phyloP scores from a whole-genome alignment of 1,140 invertebrate genomes.

The Lordiphosa collinella region DNA sequence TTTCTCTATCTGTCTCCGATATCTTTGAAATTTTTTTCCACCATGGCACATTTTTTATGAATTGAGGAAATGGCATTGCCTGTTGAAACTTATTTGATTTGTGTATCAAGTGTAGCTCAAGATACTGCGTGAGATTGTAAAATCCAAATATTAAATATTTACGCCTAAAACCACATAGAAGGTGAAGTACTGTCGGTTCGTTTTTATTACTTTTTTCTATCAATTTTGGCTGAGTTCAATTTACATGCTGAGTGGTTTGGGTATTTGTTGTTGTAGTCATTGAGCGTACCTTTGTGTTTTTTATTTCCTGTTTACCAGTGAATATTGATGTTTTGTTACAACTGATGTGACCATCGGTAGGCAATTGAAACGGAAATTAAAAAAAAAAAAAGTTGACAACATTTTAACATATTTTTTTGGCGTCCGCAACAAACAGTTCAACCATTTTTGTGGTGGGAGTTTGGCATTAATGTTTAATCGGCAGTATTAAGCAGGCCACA shows the following conservation, averaged over 20 bases:
- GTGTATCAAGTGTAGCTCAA: not conserved
- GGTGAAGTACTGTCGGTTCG: not conserved
- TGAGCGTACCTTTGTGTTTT: conserved; percentile 12
- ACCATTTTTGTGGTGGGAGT: conserved; percentile 50
- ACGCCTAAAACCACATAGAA: too few species aligned
- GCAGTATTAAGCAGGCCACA: conserved; percentile 28
- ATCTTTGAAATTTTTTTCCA: conserved; percentile 4
- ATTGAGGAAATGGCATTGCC: conserved; percentile 1
- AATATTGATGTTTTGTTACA: conserved; percentile 34
- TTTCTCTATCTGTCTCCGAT: not conserved
- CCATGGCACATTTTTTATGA: too few species aligned
- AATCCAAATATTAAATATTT: too few species aligned
- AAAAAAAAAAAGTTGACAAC: conserved; percentile 3
- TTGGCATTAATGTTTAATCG: conserved; percentile 57
- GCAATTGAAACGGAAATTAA: conserved; percentile 60
- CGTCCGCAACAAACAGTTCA: conserved; percentile 15
- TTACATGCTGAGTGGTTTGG: not conserved
- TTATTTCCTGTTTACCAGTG: conserved; percentile 4
- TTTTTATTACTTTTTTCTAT: not conserved
- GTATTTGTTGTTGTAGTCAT: conserved; percentile 1
- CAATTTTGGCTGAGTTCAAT: conserved; percentile 4
- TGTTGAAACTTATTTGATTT: conserved; percentile 11
- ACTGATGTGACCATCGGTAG: conserved; percentile 1
- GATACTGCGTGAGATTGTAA: too few species aligned
- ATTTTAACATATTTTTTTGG: conserved; percentile 2